Evolutionary conservation across 1,140 invertebrate genomes (phyloP), one percentile per base, ranked within the genome.

Genomic region (Probaryconus sp.): DNA sequence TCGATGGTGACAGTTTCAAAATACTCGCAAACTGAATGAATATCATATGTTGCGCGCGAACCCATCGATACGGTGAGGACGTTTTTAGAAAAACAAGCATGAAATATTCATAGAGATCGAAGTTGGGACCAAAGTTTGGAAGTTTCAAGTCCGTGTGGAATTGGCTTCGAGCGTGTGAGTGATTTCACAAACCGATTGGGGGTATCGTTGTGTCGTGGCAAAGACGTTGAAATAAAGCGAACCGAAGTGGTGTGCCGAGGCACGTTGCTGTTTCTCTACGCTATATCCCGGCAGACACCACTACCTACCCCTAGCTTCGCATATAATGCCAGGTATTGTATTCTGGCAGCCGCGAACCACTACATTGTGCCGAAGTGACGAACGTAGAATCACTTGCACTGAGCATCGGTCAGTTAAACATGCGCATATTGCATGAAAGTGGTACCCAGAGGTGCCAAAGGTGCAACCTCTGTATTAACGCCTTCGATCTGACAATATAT

Each of bases 391-490:
- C 55, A 43, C 53, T 64, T 55, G 64, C 79, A 82, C 77, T 83
- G 79, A 72, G 80, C 83, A 81, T 82, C 83, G 85, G 84, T 85
- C 85, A 83, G 84, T 87, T 87, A 87, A 88, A 87, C 85, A 87
- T 87, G 86, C 85, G 85, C 85, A 88, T 88, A 88, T 88, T 88
- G 83, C 85, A 88, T 87, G 86, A 88, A 88, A 87, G 84, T 86
- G 84, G 83, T 85, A 81, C 81, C 79, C 71, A 79, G 76, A 79
- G 80, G 64, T 65, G 56, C 76, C 77, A 74, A 79, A 81, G 81
- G 80, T 79, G 37, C 83, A 83, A 86, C 83, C 82, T 85, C 85
- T 86, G 83, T 85, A 86, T 87, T 87, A 87, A 87, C 84, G 85
- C 83, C 83, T 86, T 70, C 77, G 68, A 76, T 70, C 65, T 72